Percentiles rank a stretch among this genome's conserved stretches.
phyloP scores from a whole-genome alignment of 2,888 invertebrate species.

The Sphinx pinastri region DNA sequence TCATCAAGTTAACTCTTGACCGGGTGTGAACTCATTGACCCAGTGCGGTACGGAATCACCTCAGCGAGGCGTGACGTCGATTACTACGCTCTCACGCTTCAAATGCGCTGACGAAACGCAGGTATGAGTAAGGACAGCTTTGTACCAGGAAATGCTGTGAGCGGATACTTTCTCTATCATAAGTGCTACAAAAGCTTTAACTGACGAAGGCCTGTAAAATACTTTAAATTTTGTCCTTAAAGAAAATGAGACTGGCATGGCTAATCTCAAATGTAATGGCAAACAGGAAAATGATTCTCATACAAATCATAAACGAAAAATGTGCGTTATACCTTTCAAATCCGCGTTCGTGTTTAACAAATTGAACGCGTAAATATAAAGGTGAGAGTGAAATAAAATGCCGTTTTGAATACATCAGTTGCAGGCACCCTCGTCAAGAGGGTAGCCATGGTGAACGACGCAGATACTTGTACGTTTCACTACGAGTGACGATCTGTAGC shows the following conservation, averaged over 20 bases:
- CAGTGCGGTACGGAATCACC: conserved; percentile 44
- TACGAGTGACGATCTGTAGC: conserved; percentile 33
- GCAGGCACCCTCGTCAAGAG: conserved; percentile 49
- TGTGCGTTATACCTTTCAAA: conserved; percentile 4
- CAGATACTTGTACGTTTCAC: conserved; percentile 36
- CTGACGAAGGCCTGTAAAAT: not conserved
- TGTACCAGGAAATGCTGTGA: conserved; percentile 16
- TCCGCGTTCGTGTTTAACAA: conserved; percentile 29
- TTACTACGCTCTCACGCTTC: conserved; percentile 52
- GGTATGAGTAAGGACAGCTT: conserved; percentile 28
- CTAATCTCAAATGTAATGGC: not conserved
- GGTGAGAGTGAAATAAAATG: conserved; percentile 44
- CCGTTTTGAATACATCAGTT: conserved; percentile 48
- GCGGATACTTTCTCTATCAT: conserved; percentile 18
- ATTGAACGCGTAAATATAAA: conserved; percentile 32
- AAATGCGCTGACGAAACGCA: conserved; percentile 51
- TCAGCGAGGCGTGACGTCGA: conserved; percentile 33
- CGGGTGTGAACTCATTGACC: conserved; percentile 69
- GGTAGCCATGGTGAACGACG: conserved; percentile 42
- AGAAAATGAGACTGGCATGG: not conserved
- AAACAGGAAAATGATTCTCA: not conserved
- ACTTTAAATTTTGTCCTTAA: not conserved
- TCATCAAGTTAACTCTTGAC: conserved; percentile 47
- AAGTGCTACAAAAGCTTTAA: not conserved
- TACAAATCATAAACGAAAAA: conserved; percentile 4